A percentile compares a stretch with the other conserved stretches of the same genome.
These are phyloP conservation scores for Neodiprion virginianus DNA, from an alignment of 1,140 invertebrate species.

Conservation along the genomic window DNA sequence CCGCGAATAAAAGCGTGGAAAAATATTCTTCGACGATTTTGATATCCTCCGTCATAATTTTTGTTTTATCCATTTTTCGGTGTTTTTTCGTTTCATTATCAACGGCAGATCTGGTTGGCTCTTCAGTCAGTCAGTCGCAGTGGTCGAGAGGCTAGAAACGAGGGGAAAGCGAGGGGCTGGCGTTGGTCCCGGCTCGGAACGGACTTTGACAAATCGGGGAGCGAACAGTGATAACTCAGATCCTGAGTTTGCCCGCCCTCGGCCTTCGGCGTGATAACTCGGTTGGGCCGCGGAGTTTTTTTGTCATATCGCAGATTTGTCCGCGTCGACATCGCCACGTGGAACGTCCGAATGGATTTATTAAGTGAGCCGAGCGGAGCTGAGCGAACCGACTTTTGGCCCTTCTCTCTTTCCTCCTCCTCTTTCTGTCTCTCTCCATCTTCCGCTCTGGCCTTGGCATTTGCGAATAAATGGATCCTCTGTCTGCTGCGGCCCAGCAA, in stretches of 20 bases:
- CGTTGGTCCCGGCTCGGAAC: constrained; percentile 23
- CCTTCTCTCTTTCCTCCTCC: background rate
- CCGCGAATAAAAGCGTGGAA: too few relatives aligned
- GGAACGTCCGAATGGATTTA: constrained; percentile 11
- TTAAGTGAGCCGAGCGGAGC: constrained; percentile 5
- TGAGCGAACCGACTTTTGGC: background rate
- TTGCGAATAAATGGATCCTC: constrained; percentile 60
- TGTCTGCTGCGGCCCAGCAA: constrained; percentile 38
- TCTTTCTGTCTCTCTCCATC: background rate
- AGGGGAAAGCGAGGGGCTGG: background rate
- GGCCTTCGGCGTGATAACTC: constrained; percentile 15
- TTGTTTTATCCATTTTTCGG: too few relatives aligned
- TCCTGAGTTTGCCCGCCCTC: constrained; percentile 4
- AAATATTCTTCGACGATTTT: too few relatives aligned
- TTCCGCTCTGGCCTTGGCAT: constrained; percentile 49
- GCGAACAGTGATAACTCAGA: constrained; percentile 30
- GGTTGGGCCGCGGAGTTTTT: constrained; percentile 1
- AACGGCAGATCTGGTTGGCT: too few relatives aligned
- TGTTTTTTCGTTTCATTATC: too few relatives aligned
- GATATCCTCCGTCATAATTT: too few relatives aligned
- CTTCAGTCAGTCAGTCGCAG: too few relatives aligned
- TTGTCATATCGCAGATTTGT: constrained; percentile 18
- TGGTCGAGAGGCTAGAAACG: background rate
- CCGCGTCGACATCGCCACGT: constrained; percentile 3
- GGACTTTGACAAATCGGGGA: constrained; percentile 53